Base-by-base conservation (phyloP, 2,797 vertebrate genomes). In the Champsocephalus gunnari region DNA sequence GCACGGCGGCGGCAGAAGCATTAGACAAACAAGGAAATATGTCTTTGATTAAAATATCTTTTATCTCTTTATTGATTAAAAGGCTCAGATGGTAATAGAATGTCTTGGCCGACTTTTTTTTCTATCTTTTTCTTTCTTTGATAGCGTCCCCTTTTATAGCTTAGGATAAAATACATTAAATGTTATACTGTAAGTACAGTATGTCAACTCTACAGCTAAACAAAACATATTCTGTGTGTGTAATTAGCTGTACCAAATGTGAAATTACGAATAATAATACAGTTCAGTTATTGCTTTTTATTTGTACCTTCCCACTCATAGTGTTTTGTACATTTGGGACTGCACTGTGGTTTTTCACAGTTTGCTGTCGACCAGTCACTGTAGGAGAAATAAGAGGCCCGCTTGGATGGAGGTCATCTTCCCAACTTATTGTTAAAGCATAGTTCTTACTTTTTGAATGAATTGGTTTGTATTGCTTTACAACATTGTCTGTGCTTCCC, bases 51-150 rank as follows among this genome's bases (percentile, higher is more conserved):
- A 95, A 95, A 95, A 95, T 95, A 95, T 95, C 86, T 94, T 95
- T 95, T 92, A 95, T 95, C 94, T 93, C 90, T 93, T 94, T 94
- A 95, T 95, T 95, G 94, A 96, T 95, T 95, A 95, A 95, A 95
- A 95, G 94, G 87, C 88, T 73, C 76, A 87, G 91, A 93, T 93
- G 90, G 81, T 95, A 94, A 94, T 93, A 92, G 90, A 95, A 89
- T 86, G 93, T 87, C 84, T 87, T 85, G 77, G 78, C 74, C 84
- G 59, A 55, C 19, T 59, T 75, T 78, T 38, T 70, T 67, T 74
- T 64, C 63, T 82, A 73, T 75, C 68, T 82, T 54, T 45, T 76
- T 66, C 73, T 80, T 75, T 67, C 65, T 76, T 79, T 61, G 56
- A 81, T 64, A 58, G 56, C 10, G 69, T 67, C 4, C 38, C 64